Evolutionary conservation across 2,797 vertebrate genomes (phyloP), one percentile per base, ranked within the genome.

Genomic region (Sebastes oblongus): DNA sequence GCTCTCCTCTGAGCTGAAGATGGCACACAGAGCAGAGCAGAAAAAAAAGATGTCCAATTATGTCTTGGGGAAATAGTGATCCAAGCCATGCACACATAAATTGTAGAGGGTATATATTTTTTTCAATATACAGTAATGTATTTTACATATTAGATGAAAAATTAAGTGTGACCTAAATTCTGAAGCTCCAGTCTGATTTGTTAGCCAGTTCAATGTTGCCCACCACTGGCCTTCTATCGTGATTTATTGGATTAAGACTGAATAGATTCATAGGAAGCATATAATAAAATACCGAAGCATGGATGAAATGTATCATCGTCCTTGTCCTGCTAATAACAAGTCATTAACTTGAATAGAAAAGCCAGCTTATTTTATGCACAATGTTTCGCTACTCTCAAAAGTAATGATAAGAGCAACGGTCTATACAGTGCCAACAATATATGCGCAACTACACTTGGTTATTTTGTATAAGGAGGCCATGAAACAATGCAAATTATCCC

Each of bases 1-100:
- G 78, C 80, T 89, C 86, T 82, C 68, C n/a, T 39, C 76, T 72
- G 72, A 85, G 85, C 79, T 30, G 68, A 74, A 80, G 81, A 79
- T 83, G 83, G 81, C 72, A 78, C 78, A 83, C 69, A 72, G 62
- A 75, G 68, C n/a, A 36, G 12, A 20, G 24, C 22, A 56, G 24
- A 46, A 72, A 29, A 29, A 20, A 36, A 56, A 52, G 11, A 83
- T 60, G 81, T 64, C 32, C 61, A 56, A 32, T 80, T 59, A 25
- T 7, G 29, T n/a, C 16, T 36, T 24, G 16, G 52, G 39, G 55
- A 42, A 29, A 27, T 30, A 60, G 25, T 10, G 68, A 81, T 72
- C 66, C 54, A 66, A 83, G 60, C 30, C 12, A 60, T 22, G 20
- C 25, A 54, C 56, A 65, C 14, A 68, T 7, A 72, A 54, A 66